Conservation (phyloP, 2,797 vertebrate species). For the Okamejei kenojei region DNA sequence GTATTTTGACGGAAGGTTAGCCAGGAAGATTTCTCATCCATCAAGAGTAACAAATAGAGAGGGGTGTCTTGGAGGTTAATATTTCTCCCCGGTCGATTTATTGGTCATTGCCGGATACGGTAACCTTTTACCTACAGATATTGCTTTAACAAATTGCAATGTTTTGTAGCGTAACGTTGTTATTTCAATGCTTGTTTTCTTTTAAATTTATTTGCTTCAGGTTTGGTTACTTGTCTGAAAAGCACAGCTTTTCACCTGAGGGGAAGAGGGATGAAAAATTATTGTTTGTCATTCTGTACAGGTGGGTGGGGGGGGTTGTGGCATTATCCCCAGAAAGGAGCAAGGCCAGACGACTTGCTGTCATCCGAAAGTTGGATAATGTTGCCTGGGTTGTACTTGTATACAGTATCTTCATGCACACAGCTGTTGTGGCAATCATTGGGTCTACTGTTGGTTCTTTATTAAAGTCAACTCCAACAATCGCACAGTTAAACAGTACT, state of each 20-base stretch:
- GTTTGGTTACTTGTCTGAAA: not conserved
- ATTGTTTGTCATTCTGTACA: not conserved
- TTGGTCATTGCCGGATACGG: not conserved
- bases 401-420: not conserved
- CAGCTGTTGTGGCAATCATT: constrained; percentile 22
- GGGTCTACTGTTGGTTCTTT: not conserved
- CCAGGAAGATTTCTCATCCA: not conserved
- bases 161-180: not conserved
- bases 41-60: constrained; percentile 11
- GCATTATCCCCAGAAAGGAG: not conserved
- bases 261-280: not conserved
- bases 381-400: not conserved
- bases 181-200: constrained; percentile 16
- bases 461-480: not conserved
- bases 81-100: not conserved
- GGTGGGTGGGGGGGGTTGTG: not conserved
- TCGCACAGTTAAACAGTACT: not conserved
- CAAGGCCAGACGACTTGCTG: not conserved
- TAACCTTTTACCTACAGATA: not conserved
- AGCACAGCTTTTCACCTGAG: not conserved
- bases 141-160: not conserved
- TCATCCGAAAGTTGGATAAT: constrained; percentile 18
- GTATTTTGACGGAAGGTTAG: constrained; percentile 29
- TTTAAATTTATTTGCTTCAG: not conserved
- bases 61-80: not conserved